Evolutionary conservation across 2,113 vertebrate species (phyloP).

Genomic region (Dasyprocta punctata): DNA sequence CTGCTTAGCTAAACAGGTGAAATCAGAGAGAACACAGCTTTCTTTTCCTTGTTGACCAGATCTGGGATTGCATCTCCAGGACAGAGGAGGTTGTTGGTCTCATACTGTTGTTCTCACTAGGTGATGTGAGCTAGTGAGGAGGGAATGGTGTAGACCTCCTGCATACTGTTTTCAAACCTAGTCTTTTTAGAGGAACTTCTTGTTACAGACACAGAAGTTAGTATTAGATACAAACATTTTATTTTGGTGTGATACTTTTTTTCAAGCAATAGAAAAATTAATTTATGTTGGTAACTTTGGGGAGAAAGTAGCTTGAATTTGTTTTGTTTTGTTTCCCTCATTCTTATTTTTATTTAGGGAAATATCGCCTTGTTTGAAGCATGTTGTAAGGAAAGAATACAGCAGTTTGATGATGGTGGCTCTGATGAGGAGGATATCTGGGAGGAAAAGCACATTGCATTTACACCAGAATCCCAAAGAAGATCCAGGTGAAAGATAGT

Average conservation of each 20-base stretch:
- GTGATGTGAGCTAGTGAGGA: no score
- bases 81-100: neutral
- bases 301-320: neutral
- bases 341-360: constrained; percentile 86
- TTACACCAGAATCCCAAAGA: constrained; percentile 94
- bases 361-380: constrained; percentile 99
- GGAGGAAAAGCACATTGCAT: constrained; percentile 97
- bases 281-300: neutral
- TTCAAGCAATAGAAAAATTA: neutral
- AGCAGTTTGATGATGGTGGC: constrained; percentile 97
- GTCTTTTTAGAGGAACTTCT: neutral
- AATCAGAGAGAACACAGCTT: accelerated
- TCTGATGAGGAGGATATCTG: constrained; percentile 99
- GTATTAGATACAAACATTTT: neutral
- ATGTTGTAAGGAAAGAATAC: constrained; percentile 98
- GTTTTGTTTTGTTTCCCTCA: neutral
- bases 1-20: neutral
- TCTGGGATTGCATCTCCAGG: neutral
- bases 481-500: constrained; percentile 90
- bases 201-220: neutral
- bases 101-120: accelerated
- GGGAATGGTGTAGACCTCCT: neutral
- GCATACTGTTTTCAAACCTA: neutral
- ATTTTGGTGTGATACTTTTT: neutral
- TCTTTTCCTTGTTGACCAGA: neutral